Conservation (phyloP, 2,113 vertebrate species). For the Tylochromis polylepis region DNA sequence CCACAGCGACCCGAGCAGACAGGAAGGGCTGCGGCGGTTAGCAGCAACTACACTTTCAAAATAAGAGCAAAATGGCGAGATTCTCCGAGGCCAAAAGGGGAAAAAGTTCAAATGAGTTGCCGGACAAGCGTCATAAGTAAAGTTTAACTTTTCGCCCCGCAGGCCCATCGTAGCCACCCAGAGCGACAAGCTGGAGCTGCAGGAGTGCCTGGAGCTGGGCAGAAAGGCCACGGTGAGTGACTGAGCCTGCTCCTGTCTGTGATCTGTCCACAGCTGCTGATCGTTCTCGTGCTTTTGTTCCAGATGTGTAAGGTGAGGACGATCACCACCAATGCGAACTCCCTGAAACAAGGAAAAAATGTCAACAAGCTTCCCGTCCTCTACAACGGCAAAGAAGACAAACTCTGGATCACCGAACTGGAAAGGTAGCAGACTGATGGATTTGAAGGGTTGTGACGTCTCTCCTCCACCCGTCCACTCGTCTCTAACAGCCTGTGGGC, state of each 20-base stretch:
- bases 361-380: constrained; percentile 75
- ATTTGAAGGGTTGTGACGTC: background rate
- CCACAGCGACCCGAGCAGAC: background rate
- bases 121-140: background rate
- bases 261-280: background rate
- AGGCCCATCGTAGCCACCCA: constrained; percentile 81
- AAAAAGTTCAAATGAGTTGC: background rate
- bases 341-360: constrained; percentile 78
- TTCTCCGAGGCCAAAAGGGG: background rate
- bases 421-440: constrained; percentile 69
- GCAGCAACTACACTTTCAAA: background rate
- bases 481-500: background rate
- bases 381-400: constrained; percentile 79
- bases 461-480: background rate
- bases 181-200: constrained; percentile 80
- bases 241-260: background rate
- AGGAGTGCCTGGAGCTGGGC: constrained; percentile 83
- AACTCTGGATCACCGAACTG: constrained; percentile 84
- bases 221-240: constrained; percentile 79
- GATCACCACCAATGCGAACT: constrained; percentile 83
- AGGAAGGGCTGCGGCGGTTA: background rate
- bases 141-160: background rate
- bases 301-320: constrained; percentile 85
- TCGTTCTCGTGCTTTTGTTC: background rate
- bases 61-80: background rate